Evolutionary conservation across 2,797 vertebrate species (phyloP), one percentile per base, ranked within the genome.

Genomic region (Moxostoma hubbsi): DNA sequence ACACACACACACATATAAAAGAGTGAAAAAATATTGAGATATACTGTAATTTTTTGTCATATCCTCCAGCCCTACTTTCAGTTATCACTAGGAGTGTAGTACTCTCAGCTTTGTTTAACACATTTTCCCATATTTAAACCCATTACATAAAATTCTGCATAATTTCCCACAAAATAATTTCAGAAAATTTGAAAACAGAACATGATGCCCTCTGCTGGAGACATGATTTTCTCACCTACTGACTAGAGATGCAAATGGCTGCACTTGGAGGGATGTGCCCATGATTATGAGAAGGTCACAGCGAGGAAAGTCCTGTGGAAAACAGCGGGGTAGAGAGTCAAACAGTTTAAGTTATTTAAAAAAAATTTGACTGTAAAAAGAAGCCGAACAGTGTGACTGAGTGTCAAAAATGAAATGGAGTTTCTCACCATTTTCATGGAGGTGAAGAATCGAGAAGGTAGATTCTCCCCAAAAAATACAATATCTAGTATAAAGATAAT

Each of bases 231-330:
- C 92, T 80, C 89, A 97, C 97, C 95, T 96, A 93, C 93, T 83
- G 43, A 97, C 91, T 5, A 98, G 93, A 77, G 95, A 93, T 0
- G 96, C 96, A 71, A 97, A 97, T 1, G 96, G 97, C 59, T 98
- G 96, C 63, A 98, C 96, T 84, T 97, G 95, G 73, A 98, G 92
- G 8, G 96, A 97, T 0, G 96, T 97, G 49, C 96, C 97, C 96
- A 98, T 95, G 84, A 98, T 55, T 81, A 98, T 93, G 74, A 98
- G 95, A 11, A 97, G 94, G 84, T 97, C 96, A 78, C 94, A 95
- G 3, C 89, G 91, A 53, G 90, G 93, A 84, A 97, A 98, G 89
- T 98, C 96, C 96, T 98, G 81, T 9, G 5, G 61, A 68, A 16
- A 47, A 51, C 9, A 71, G 53, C 47, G 58, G 15, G 5, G 24